phyloP scores from a whole-genome alignment of 2,113 vertebrate genomes.

The Gallinago jamesoni region DNA sequence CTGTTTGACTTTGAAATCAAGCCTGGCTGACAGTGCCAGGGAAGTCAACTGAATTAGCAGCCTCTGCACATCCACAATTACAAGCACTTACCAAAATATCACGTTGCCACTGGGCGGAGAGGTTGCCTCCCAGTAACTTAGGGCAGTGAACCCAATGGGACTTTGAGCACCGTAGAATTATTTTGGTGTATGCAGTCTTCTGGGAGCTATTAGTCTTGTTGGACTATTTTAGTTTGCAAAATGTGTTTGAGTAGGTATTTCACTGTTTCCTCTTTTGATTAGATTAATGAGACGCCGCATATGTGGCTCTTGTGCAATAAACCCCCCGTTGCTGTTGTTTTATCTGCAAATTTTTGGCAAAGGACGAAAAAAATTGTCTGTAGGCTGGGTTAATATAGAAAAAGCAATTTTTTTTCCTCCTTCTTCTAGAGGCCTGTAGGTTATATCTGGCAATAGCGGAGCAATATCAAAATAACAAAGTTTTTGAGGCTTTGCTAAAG shows the following conservation, averaged over 20 bases:
- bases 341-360: not conserved
- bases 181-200: not conserved
- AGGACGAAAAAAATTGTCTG: too few relatives aligned
- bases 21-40: not conserved
- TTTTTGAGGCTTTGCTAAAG: not conserved
- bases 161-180: too few relatives aligned
- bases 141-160: not conserved
- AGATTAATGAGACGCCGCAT: not conserved
- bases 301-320: not conserved
- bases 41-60: not conserved
- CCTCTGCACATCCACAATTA: not conserved
- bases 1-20: not conserved
- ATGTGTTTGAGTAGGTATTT: not conserved
- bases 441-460: accelerated
- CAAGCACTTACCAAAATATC: not conserved
- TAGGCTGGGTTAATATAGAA: not conserved
- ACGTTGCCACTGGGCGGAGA: not conserved
- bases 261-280: not conserved
- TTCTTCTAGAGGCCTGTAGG: too few relatives aligned
- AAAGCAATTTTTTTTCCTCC: not conserved
- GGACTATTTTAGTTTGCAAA: not conserved
- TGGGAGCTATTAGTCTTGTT: not conserved
- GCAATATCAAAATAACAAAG: not conserved
- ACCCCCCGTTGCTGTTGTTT: not conserved
- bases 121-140: not conserved